Base-by-base conservation (phyloP, 1,140 invertebrate species). In the Nomia melanderi region DNA sequence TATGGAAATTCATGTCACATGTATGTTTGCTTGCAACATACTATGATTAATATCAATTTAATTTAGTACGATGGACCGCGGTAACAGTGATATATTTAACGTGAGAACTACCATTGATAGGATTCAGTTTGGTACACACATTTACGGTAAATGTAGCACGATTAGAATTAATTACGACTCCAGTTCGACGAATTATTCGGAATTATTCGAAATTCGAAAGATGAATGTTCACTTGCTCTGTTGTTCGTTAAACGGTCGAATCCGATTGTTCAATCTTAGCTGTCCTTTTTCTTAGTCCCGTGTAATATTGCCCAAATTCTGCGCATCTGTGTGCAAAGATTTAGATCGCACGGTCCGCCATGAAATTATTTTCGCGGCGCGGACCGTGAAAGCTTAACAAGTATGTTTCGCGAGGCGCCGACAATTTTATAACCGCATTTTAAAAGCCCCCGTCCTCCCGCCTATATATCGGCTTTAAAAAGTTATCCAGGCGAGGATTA, bases 341-440 rank as follows among this genome's bases (percentile, higher is more conserved):
- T 69, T 59, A 39, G 17, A 29, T 59, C 59, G 50, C 39, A 67
- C 31, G 23, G 36, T 6, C 33, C 20, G 23, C 63, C 56, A 57
- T n/a, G 50, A 62, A 71, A 66, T 77, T 71, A 70, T 70, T 69
- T 44, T 20, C 74, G 9, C 25, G 41, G 67, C 39, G n/a, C 8
- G 44, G 33, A 41, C 66, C 44, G 75, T 71, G 70, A 77, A 77
- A 77, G 75, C 76, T 73, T 78, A 70, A 65, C 63, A 78, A 78
- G 72, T 78, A 65, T 64, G 69, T 29, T 69, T 62, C 44, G 60
- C 60, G 17, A 20, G 31, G 31, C 53, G 53, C 53, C 65, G 76
- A 78, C 76, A 78, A 78, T 78, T 78, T 78, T 78, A 78, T 29
- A 59, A 44, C 39, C 47, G 23, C 60, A 27, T 78, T 78, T 78